Base-by-base conservation (phyloP, 2,888 invertebrate species). In the Darwinula stevensoni region DNA sequence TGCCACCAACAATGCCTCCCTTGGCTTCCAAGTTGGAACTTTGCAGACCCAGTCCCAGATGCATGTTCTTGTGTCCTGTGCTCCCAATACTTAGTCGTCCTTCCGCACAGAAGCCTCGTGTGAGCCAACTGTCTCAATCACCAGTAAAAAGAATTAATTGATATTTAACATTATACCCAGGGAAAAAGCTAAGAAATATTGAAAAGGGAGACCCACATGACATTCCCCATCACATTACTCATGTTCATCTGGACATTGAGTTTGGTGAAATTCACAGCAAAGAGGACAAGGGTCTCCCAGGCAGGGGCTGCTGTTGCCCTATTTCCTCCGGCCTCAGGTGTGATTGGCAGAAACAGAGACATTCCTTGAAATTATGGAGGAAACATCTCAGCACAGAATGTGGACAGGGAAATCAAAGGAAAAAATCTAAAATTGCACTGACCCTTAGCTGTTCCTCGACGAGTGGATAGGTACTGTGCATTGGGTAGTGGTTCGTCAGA, bases 181-280 rank as follows among this genome's bases (percentile, higher is more conserved):
- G 31, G 26, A 11, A 5, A 9, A 11, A 29, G 16, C 11, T n/a
- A n/a, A n/a, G n/a, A n/a, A n/a, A n/a, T n/a, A n/a, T n/a, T n/a
- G n/a, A n/a, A n/a, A 36, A 35, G n/a, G n/a, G n/a, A n/a, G n/a
- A 56, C 60, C 57, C 51, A 74, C 66, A 65, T 66, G 35, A 91
- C 88, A 48, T 88, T 88, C 11, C 97, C 94, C 86, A 97, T 94
- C 1, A 94, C 88, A 47, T 94, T 94, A 27, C 91, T 88, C 86
- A 97, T 97, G 52, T 94, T 94, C 73, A 94, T 91, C 47, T 84
- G 80, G 6, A 97, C 80, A 51, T 91, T 88, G 32, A 97, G 61
- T 43, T 76, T 70, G 29, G 86, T 82, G 50, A 94, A 82, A 57
- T 91, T 88, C 27, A 94, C 73, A 1, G 84, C 82, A 55, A 91